Percentiles rank a stretch among this genome's conserved stretches.
Evolutionary conservation across 2,113 vertebrate species (phyloP).

Genomic region (Pseudolaguvia tuberculata): DNA sequence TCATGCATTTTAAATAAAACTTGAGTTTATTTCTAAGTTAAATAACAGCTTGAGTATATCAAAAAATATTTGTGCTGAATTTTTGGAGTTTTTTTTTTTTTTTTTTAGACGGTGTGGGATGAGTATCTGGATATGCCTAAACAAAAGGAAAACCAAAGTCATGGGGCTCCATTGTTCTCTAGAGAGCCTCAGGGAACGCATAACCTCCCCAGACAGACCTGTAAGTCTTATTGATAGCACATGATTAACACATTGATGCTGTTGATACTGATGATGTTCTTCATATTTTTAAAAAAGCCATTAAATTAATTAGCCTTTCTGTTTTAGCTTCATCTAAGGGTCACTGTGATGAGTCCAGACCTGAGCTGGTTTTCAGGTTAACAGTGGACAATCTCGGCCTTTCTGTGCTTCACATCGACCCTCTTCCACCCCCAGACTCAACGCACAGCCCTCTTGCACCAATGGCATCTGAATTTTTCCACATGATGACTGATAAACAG

Average conservation of each 20-base stretch:
- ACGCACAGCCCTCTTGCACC: slow-evolving; percentile 79
- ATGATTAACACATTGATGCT: not conserved
- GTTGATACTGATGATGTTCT: too few species aligned
- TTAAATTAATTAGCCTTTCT: not conserved
- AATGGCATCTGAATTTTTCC: slow-evolving; percentile 87
- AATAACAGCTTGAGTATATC: not conserved
- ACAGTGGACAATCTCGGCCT: slow-evolving; percentile 78
- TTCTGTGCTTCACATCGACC: slow-evolving; percentile 94
- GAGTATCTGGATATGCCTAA: slow-evolving; percentile 82
- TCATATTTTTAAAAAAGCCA: not conserved
- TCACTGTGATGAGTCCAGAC: slow-evolving; percentile 87
- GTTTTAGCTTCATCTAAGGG: slow-evolving; percentile 82
- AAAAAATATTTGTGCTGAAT: not conserved
- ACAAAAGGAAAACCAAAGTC: slow-evolving; percentile 70
- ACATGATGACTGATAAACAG: slow-evolving; percentile 70
- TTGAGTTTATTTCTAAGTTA: not conserved
- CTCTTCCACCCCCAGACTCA: slow-evolving; percentile 84
- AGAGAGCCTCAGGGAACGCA: slow-evolving; percentile 69
- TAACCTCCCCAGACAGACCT: slow-evolving; percentile 71
- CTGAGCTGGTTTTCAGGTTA: slow-evolving; percentile 85
- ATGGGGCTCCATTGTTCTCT: slow-evolving; percentile 62
- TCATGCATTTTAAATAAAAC: not conserved
- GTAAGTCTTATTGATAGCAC: slow-evolving; percentile 66
- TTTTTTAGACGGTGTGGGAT: slow-evolving; percentile 78
- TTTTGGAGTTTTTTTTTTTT: slow-evolving; percentile 45